phyloP scores from a whole-genome alignment of 53 echinoderm and acorn worm genomes.

The Luidia sarsii region DNA sequence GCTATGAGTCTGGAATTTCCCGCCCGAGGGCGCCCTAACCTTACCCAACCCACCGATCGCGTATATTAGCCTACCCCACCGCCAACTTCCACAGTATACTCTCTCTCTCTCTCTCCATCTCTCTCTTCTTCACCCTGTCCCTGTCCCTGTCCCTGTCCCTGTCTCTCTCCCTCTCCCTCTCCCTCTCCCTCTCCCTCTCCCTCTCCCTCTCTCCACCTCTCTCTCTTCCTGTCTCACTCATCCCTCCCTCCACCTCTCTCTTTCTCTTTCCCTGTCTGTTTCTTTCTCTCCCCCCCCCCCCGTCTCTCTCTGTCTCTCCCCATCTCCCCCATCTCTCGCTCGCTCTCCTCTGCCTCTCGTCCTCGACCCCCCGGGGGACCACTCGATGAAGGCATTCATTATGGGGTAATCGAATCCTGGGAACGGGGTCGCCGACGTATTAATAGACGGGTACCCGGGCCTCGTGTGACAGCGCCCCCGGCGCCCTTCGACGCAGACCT shows the following conservation, averaged over 20 bases:
- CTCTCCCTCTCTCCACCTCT: neutral
- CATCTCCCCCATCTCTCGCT: neutral
- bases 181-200: no score
- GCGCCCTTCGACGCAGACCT: no score
- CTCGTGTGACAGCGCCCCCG: constrained; percentile 26
- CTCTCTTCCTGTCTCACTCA: neutral
- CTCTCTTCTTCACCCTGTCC: constrained; percentile 18
- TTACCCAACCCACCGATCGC: no score
- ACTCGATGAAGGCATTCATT: constrained; percentile 60
- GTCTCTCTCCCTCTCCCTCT: neutral
- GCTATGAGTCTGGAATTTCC: no score
- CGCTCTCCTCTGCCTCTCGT: constrained; percentile 30
- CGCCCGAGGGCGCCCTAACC: no score
- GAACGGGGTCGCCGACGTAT: constrained; percentile 26
- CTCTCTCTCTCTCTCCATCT: neutral
- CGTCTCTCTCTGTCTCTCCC: constrained; percentile 20
- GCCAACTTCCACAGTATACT: constrained; percentile 20
- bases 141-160: constrained; percentile 13
- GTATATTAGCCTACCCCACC: no score
- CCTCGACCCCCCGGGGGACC: constrained; percentile 38
- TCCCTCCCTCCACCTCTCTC: neutral
- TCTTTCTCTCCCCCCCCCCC: neutral
- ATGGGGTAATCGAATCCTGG: constrained; percentile 51
- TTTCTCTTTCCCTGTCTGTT: neutral
- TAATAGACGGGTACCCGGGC: constrained; percentile 37